Base-by-base conservation (phyloP, 2,888 invertebrate genomes). In the Sclerodermus sp. region DNA sequence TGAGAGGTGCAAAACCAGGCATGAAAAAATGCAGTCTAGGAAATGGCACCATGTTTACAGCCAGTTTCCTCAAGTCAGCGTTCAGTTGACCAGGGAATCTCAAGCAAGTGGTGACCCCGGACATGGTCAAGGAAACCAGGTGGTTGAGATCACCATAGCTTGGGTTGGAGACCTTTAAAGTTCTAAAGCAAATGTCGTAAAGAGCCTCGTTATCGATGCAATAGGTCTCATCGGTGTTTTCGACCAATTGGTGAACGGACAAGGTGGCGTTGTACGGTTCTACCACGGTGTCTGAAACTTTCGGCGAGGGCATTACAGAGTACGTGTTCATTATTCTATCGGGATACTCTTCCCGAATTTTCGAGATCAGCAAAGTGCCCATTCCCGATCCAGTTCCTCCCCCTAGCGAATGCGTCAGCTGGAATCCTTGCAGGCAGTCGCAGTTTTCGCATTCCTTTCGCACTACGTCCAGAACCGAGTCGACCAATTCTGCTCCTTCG, bases 11-110 rank as follows among this genome's bases (percentile, higher is more conserved):
- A 74, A 92, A 88, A 23, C 87, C 93, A 43, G 93, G 92, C 83
- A 93, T 92, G 78, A 93, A 93, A 83, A 93, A 93, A 76, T 93
- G 93, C 36, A 93, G 82, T 57, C 93, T 87, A 49, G 94, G 94
- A 81, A 94, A 94, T 10, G 94, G 94, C 2, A 95, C 93, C 94
- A 96, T 96, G 84, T 96, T 96, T 47, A 96, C 93, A 31, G 93
- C 93, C 67, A 93, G 81, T 79, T 96, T 92, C 58, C 96, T 84
- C 56, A 96, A 83, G 80, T 96, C 96, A 43, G 96, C 94, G 79
- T 95, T 96, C 70, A 96, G 80, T 79, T 96, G 95, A 60, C 95
- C 96, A 14, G 96, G 96, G 84, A 96, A 96, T 57, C 89, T 81
- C 47, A 91, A 82, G 79, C 95, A 96, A 50, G 95, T 96, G 44